Percentiles rank a stretch among this genome's conserved stretches.
phyloP scores from a whole-genome alignment of 2,888 invertebrate genomes.

The Hyppa rectilinea region DNA sequence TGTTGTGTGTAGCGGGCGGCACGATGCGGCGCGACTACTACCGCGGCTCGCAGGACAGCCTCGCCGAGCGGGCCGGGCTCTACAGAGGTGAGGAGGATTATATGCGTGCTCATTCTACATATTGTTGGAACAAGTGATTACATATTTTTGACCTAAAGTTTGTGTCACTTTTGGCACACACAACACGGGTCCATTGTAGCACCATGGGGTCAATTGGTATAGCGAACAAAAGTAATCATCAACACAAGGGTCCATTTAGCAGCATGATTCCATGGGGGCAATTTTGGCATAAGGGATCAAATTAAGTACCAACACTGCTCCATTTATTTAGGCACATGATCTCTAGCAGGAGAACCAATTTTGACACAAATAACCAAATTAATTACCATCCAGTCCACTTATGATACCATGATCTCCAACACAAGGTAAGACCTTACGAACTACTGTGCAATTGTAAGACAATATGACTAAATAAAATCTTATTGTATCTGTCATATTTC shows the following conservation, averaged over 20 bases:
- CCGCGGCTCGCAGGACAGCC: constrained; percentile 97
- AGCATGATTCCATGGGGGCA: too few relatives aligned
- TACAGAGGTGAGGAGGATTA: constrained; percentile 92
- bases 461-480: not conserved
- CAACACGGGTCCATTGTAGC: too few relatives aligned
- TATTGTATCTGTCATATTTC: not conserved
- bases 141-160: not conserved
- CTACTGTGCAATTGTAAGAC: not conserved
- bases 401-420: too few relatives aligned
- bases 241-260: too few relatives aligned
- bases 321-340: too few relatives aligned
- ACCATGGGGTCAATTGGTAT: too few relatives aligned
- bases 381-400: too few relatives aligned
- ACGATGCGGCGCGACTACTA: constrained; percentile 97
- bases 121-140: constrained; percentile 13
- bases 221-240: too few relatives aligned
- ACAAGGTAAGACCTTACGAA: not conserved
- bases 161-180: not conserved
- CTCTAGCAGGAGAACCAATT: too few relatives aligned
- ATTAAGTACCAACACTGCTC: too few relatives aligned
- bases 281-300: too few relatives aligned
- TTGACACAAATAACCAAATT: too few relatives aligned
- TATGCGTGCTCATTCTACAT: rapidly evolving
- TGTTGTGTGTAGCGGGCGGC: constrained; percentile 73
- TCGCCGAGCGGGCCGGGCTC: constrained; percentile 93